phyloP scores from a whole-genome alignment of 2,797 vertebrate genomes.

The Emydoidea blandingii region DNA sequence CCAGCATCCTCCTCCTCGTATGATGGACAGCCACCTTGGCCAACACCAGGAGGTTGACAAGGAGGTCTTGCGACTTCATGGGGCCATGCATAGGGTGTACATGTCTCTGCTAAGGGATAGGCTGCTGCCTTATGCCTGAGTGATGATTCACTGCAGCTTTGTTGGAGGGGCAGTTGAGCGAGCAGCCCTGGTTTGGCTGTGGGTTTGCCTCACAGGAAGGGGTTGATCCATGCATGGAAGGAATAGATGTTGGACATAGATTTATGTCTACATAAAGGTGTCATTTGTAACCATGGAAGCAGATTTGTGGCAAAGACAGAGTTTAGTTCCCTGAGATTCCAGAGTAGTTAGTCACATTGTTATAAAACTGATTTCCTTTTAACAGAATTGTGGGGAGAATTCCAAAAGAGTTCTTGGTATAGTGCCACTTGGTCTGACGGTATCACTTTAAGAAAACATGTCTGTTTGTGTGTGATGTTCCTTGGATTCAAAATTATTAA shows the following conservation, averaged over 20 bases:
- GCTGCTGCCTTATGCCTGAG: not conserved
- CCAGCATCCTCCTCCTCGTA: too few species aligned
- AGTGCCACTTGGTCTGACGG: not conserved
- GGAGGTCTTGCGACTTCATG: not conserved
- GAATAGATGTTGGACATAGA: not conserved
- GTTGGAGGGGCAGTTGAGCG: not conserved
- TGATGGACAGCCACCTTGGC: too few species aligned
- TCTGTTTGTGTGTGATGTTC: not conserved
- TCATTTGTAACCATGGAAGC: not conserved
- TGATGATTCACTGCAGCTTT: not conserved
- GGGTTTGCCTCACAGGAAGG: not conserved
- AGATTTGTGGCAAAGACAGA: not conserved
- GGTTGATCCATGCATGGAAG: not conserved
- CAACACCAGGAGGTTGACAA: too few species aligned
- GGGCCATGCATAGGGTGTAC: not conserved
- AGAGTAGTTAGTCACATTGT: not conserved
- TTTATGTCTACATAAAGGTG: not conserved
- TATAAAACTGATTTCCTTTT: not conserved
- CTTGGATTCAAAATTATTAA: not conserved
- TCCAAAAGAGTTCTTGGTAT: not conserved
- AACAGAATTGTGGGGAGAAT: not conserved
- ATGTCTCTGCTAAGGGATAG: not conserved
- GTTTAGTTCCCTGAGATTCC: not conserved
- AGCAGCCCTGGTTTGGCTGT: not conserved
- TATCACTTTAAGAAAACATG: not conserved